Percentiles rank a stretch among this genome's conserved stretches.
These are phyloP conservation scores for Diadema setosum DNA, from an alignment of 35 echinoderm and acorn worm species.

Conservation along the genomic window DNA sequence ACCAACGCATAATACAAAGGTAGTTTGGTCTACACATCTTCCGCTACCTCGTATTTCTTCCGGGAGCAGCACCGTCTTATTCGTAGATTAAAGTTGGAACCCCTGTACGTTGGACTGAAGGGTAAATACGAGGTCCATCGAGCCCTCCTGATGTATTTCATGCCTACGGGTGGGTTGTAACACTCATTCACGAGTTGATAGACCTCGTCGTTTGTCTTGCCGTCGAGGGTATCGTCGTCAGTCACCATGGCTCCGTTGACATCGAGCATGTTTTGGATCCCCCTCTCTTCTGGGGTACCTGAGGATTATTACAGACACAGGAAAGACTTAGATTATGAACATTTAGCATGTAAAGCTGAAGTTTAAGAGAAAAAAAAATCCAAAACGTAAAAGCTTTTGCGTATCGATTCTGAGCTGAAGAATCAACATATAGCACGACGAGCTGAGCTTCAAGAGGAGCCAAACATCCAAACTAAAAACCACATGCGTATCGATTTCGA, in stretches of 20 bases:
- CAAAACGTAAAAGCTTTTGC: background rate
- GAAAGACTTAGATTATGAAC: background rate
- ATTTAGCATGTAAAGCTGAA: background rate
- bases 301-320: background rate
- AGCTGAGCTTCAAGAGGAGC: no score
- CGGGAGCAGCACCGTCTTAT: no score
- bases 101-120: conserved; percentile 62
- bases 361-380: background rate
- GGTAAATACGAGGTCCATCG: conserved; percentile 47
- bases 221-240: background rate
- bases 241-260: background rate
- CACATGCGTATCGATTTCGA: background rate
- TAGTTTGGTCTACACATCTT: no score
- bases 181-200: background rate
- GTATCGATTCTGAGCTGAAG: background rate
- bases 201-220: background rate
- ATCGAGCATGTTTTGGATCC: conserved; percentile 29
- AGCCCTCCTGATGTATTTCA: conserved; percentile 24
- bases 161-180: conserved; percentile 55
- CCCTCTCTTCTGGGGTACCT: conserved; percentile 68
- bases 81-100: background rate
- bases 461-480: no score
- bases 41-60: no score
- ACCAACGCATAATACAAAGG: no score
- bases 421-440: background rate